Conservation (phyloP, 2,888 invertebrate genomes). For the Marasmarcha lunaedactyla region DNA sequence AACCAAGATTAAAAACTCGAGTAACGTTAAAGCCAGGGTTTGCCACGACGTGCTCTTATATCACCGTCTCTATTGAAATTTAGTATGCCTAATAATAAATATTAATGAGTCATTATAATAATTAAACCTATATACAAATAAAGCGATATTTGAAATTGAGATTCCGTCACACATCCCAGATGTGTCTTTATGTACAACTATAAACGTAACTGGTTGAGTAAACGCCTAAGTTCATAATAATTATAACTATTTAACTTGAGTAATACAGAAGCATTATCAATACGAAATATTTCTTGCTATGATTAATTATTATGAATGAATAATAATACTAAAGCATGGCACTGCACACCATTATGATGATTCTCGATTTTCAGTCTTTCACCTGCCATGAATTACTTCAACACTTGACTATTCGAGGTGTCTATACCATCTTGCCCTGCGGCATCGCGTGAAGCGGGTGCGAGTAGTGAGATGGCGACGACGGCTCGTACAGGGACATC, state of each 20-base stretch:
- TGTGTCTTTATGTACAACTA: slow-evolving; percentile 20
- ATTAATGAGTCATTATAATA: slow-evolving; percentile 31
- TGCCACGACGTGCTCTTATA: too few species aligned
- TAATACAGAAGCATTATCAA: slow-evolving; percentile 30
- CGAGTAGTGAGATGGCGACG: slow-evolving; percentile 72
- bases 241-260: slow-evolving; percentile 22
- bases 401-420: neutral
- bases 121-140: slow-evolving; percentile 36
- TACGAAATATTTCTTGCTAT: slow-evolving; percentile 29
- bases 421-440: slow-evolving; percentile 59
- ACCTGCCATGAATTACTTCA: slow-evolving; percentile 16
- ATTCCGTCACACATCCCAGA: slow-evolving; percentile 43
- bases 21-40: slow-evolving; percentile 2
- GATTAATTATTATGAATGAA: neutral
- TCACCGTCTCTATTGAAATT: too few species aligned
- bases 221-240: slow-evolving; percentile 33
- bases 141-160: slow-evolving; percentile 38
- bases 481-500: slow-evolving; percentile 86
- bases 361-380: slow-evolving; percentile 55
- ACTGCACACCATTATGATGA: slow-evolving; percentile 54
- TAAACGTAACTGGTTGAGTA: slow-evolving; percentile 19
- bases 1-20: too few species aligned
- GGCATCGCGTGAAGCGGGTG: slow-evolving; percentile 70
- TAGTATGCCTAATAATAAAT: slow-evolving; percentile 14
- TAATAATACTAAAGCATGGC: slow-evolving; percentile 60